These are phyloP conservation scores for Murina feae DNA, from an alignment of 2,113 vertebrate species.

Conservation along the genomic window DNA sequence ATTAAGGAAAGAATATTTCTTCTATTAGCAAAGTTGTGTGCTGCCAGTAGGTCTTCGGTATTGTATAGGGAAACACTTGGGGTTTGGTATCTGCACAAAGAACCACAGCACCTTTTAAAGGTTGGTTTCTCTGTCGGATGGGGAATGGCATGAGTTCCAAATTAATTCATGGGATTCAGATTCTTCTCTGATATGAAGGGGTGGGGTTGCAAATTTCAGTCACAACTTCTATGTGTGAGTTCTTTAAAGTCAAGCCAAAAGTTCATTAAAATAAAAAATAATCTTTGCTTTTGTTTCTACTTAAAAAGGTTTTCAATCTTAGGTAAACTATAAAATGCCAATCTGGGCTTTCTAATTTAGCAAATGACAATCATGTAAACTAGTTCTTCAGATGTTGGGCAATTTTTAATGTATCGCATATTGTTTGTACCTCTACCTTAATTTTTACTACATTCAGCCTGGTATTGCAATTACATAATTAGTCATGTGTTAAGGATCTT, in stretches of 20 bases:
- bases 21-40: neutral
- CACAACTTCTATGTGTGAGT: neutral
- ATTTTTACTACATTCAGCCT: neutral
- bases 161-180: conserved; percentile 37
- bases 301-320: conserved; percentile 39
- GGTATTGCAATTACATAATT: conserved; percentile 1
- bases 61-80: neutral
- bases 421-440: neutral
- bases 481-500: neutral
- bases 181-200: conserved; percentile 19
- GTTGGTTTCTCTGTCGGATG: conserved; percentile 12
- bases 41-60: neutral
- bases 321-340: neutral
- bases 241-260: conserved; percentile 51
- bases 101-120: conserved; percentile 13
- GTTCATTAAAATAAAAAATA: conserved; percentile 35
- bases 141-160: neutral
- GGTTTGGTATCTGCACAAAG: neutral
- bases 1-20: neutral
- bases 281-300: conserved; percentile 28
- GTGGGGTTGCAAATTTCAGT: neutral
- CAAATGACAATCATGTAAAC: conserved; percentile 18
- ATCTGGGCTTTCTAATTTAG: conserved; percentile 41
- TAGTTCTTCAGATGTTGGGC: conserved; percentile 3
- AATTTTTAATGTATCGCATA: neutral